Conservation (phyloP, 2,797 vertebrate genomes). For the Gymnoscopelus microlampas region DNA sequence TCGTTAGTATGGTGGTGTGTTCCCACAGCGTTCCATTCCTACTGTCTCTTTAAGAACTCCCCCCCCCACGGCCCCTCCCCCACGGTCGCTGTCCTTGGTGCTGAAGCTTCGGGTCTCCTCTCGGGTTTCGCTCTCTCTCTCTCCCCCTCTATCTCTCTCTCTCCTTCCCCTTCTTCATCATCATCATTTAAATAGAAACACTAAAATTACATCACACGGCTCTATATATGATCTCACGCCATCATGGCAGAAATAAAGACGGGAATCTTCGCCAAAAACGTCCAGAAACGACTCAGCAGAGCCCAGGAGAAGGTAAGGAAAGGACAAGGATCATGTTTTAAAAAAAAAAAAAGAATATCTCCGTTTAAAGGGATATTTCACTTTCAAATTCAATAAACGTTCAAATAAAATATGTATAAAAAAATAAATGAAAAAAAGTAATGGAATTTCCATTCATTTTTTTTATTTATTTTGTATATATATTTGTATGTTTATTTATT, state of each 20-base stretch:
- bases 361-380: too few relatives aligned
- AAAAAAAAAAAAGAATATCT: too few relatives aligned
- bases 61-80: not conserved
- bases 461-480: too few relatives aligned
- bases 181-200: slow-evolving; percentile 6
- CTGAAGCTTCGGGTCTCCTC: not conserved
- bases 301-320: slow-evolving; percentile 93
- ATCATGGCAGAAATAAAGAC: slow-evolving; percentile 97
- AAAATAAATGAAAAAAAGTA: too few relatives aligned
- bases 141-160: slow-evolving; percentile 47
- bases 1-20: too few relatives aligned
- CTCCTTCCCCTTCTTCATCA: slow-evolving; percentile 39
- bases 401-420: too few relatives aligned
- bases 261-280: slow-evolving; percentile 96
- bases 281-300: slow-evolving; percentile 92
- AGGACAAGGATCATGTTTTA: not conserved
- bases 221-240: slow-evolving; percentile 40
- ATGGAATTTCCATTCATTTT: too few relatives aligned
- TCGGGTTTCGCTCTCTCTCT: slow-evolving; percentile 25
- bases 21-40: too few relatives aligned
- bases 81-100: not conserved
- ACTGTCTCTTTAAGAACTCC: too few relatives aligned
- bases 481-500: too few relatives aligned
- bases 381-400: too few relatives aligned
- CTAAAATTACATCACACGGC: slow-evolving; percentile 26